A percentile compares a stretch with the other conserved stretches of the same genome.
phyloP scores from a whole-genome alignment of 2,113 vertebrate genomes.

The Tetraodon nigroviridis region DNA sequence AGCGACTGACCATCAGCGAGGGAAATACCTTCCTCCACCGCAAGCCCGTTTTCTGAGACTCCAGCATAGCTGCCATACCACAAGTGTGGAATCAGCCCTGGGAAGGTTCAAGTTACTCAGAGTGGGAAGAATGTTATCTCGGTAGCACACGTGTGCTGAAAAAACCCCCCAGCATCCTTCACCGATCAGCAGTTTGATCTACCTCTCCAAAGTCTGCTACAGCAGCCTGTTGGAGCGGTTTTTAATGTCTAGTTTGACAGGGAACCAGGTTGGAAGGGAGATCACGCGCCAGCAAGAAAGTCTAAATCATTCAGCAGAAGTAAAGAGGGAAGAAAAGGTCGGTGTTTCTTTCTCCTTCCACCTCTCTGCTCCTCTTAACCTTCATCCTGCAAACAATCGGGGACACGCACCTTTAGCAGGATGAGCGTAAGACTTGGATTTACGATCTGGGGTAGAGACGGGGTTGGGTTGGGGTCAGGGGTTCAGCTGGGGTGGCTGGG shows the following conservation, averaged over 20 bases:
- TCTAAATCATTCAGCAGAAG: constrained; percentile 21
- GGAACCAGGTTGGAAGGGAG: constrained; percentile 1
- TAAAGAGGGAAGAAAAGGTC: constrained; percentile 30
- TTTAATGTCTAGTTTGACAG: constrained; percentile 21
- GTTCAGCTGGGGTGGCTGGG: too few relatives aligned
- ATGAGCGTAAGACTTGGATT: too few relatives aligned
- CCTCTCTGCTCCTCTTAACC: not conserved
- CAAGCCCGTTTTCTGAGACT: constrained; percentile 53
- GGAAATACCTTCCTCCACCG: constrained; percentile 64
- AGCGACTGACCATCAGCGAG: constrained; percentile 49
- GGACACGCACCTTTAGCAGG: too few relatives aligned
- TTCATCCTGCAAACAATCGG: too few relatives aligned
- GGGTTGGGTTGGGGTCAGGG: too few relatives aligned
- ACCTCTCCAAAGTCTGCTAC: not conserved
- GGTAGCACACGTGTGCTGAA: constrained; percentile 43
- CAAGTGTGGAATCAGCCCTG: constrained; percentile 35
- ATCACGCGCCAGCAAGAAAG: constrained; percentile 13
- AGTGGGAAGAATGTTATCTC: constrained; percentile 48
- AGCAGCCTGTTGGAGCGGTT: constrained; percentile 15
- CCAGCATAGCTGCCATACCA: constrained; percentile 45
- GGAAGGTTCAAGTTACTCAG: constrained; percentile 33
- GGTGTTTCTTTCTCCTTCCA: constrained; percentile 4
- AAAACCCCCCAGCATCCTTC: constrained; percentile 24
- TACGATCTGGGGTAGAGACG: too few relatives aligned
- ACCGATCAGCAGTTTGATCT: constrained; percentile 30